Base-by-base conservation (phyloP, 2,888 invertebrate genomes). In the Drosophila antonietae region DNA sequence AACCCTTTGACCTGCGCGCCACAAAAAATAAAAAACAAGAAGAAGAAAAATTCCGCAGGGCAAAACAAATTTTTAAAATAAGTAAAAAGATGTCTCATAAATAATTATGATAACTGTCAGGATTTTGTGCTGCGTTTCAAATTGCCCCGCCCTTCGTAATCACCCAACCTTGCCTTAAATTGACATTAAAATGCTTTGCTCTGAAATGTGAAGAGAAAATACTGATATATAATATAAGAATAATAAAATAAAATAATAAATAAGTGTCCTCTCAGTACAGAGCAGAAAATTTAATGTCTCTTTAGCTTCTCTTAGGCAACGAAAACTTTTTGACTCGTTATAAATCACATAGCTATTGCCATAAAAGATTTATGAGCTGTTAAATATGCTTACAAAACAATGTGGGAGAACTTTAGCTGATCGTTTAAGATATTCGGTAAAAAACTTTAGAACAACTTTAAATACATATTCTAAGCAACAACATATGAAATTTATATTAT, bases 361-460 rank as follows among this genome's bases (percentile, higher is more conserved):
- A 80, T 84, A 55, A 61, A 87, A 89, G 91, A 91, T 91, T 91
- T 91, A 91, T 90, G 91, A 82, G 89, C 88, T 91, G 91, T 78
- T 86, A 91, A 90, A 90, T 83, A 74, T 78, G 76, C 75, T 68
- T 51, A 53, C 55, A 52, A 70, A 65, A 63, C 58, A 60, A 66
- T 58, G 7, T 51, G 23, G 53, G 44, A 49, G 43, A 15, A 75
- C 35, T 58, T 51, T 8, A n/a, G 15, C 28, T 51, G 46, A 39
- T 33, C 46, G 49, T 44, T 58, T 10, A 6, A 10, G 12, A 66
- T 15, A 31, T 57, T 2, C 14, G n/a, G 2, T 44, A 58, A 7
- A 2, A n/a, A 18, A 39, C 52, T 12, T 31, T 37, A 1, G 53
- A n/a, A 31, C 9, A 60, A 58, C 51, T 70, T 59, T 70, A 55